Base-by-base conservation (phyloP, 1,140 invertebrate genomes). In the Littorina saxatilis region DNA sequence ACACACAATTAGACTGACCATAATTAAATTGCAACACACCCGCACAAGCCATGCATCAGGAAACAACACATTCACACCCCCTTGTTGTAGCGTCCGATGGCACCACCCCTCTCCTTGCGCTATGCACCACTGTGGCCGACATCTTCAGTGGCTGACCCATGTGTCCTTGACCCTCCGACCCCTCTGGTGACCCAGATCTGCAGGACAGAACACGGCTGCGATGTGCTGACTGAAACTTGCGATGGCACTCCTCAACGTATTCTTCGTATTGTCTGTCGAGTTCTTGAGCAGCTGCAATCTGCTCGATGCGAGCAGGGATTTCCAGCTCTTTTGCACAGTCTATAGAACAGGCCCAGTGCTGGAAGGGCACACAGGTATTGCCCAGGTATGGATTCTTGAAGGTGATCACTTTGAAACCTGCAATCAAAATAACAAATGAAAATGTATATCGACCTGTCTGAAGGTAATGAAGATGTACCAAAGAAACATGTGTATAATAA, bases 351-450 rank as follows among this genome's bases (percentile, higher is more conserved):
- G 93, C 92, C 93, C 93, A 94, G 85, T 94, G 93, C 81, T 93
- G 93, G 84, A 94, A 94, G 72, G 93, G 93, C 35, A 94, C 93
- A 89, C 93, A 94, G 0, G 92, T 93, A 88, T 94, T 94, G 9
- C 93, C 93, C 27, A 94, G 84, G 83, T 93, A 94, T 2, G 93
- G 93, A 85, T 93, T 94, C 84, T 93, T 92, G 84, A 94, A 94
- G 9, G 93, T 94, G 63, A 93, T 93, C 40, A 94, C 93, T 87
- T 93, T 93, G 86, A 91, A 94, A 55, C 93, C 93, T 93, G 84
- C 55, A 87, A 89, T 79, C 58, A 79, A 40, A 70, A 47, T 17
- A 40, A 37, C 32, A 58, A 13, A 7, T 11, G 11, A 52, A 50
- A 40, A 43, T 9, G 43, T 47, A 47, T 47, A n/a, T n/a, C n/a